A percentile compares a stretch with the other conserved stretches of the same genome.
These are phyloP conservation scores for Opisthograptis luteolata DNA, from an alignment of 2,888 invertebrate genomes.

Conservation along the genomic window DNA sequence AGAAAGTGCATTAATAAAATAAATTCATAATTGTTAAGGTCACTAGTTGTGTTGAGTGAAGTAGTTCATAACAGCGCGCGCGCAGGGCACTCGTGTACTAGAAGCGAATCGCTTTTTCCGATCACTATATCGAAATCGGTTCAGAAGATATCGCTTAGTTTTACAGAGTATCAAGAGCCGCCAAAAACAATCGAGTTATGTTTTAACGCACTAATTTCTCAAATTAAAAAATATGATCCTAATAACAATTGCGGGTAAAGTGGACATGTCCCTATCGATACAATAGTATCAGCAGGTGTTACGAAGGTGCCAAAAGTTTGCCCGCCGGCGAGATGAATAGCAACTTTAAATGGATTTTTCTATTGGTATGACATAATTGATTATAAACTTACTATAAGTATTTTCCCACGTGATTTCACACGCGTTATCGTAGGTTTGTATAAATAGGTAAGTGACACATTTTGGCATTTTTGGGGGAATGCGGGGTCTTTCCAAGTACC, in stretches of 20 bases:
- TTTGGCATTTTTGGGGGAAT: no score
- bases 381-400: neutral
- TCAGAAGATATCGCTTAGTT: constrained; percentile 75
- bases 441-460: no score
- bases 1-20: constrained; percentile 83
- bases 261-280: constrained; percentile 81
- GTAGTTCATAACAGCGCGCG: constrained; percentile 77
- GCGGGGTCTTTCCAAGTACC: no score
- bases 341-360: constrained; percentile 69
- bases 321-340: constrained; percentile 72
- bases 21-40: constrained; percentile 82
- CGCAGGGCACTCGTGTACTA: constrained; percentile 80
- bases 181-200: constrained; percentile 36
- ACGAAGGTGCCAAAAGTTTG: constrained; percentile 52
- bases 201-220: constrained; percentile 32
- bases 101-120: constrained; percentile 74
- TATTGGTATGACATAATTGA: constrained; percentile 62
- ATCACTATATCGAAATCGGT: constrained; percentile 60
- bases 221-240: constrained; percentile 60
- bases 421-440: no score
- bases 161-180: constrained; percentile 59
- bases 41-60: constrained; percentile 64
- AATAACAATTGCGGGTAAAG: constrained; percentile 64
- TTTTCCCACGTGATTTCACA: no score
- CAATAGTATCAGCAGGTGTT: constrained; percentile 66